These are phyloP conservation scores for Ginglymostoma cirratum DNA, from an alignment of 2,113 vertebrate genomes.

Conservation along the genomic window DNA sequence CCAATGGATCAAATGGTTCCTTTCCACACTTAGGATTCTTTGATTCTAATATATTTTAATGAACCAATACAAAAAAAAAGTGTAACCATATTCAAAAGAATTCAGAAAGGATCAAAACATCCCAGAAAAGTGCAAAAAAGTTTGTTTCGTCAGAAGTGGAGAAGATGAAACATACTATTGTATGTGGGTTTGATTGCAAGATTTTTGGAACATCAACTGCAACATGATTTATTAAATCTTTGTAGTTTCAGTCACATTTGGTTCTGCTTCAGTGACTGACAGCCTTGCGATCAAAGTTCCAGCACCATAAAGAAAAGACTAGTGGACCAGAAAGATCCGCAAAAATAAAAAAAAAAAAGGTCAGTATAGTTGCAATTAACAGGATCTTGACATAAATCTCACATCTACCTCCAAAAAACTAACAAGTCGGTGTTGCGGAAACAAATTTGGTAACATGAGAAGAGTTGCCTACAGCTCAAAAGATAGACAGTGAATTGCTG, in stretches of 20 bases:
- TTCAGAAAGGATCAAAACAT: background rate
- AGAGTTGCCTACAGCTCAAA: background rate
- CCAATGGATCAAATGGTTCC: background rate
- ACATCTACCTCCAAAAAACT: background rate
- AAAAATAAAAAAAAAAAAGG: background rate
- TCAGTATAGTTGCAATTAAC: background rate
- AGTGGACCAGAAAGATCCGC: background rate
- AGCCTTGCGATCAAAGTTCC: background rate
- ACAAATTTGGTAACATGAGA: constrained; percentile 1
- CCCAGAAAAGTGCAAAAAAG: background rate
- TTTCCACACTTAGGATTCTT: background rate
- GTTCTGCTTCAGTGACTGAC: background rate
- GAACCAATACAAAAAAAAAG: background rate
- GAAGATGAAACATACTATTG: no score
- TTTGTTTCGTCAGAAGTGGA: background rate
- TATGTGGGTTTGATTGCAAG: background rate
- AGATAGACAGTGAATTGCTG: background rate
- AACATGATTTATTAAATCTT: background rate
- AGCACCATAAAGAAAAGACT: background rate
- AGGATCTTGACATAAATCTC: background rate
- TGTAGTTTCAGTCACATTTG: background rate
- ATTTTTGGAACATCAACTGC: background rate
- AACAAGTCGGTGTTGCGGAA: background rate
- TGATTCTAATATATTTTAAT: background rate
- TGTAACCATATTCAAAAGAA: background rate